Base-by-base conservation (phyloP, 2,888 invertebrate genomes). In the Drosophila quinaria region DNA sequence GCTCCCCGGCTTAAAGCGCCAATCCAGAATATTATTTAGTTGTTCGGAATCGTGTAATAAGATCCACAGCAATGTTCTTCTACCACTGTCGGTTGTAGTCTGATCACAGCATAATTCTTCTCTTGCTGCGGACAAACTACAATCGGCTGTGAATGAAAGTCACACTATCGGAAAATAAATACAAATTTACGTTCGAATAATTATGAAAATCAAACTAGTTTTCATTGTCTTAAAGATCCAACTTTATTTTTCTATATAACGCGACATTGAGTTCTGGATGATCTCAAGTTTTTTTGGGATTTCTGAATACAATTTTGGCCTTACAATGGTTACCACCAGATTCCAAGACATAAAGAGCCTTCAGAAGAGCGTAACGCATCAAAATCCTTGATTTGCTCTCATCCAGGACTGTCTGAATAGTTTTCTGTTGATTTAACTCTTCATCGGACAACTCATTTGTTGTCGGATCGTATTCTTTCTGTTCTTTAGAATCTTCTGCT, bases 301-400 rank as follows among this genome's bases (percentile, higher is more conserved):
- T 11, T 15, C 41, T 44, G 33, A 80, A 39, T 9, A 44, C 52
- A 22, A 83, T 55, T 15, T 64, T 42, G 25, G 77, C 64, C 0
- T 35, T 58, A 31, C 37, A 61, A 1, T 37, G 44, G 1, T 47
- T 46, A 10, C n/a, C 41, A 6, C 46, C 78, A 1, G 59, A 15
- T 8, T 81, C 54, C 29, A 81, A n/a, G 4, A 61, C 31, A 1
- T 25, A 1, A 0, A 81, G 49, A 0, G 85, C 82, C 8, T 59
- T 62, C 9, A 64, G n/a, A 0, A 84, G 63, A 4, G 79, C 85
- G 11, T 65, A 60, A 0, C 68, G 66, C 64, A 81, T 70, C 0
- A 84, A 15, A 0, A 49, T 5, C 1, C 50, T 63, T 3, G 81
- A 71, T 0, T 75, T 60, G 1, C 35, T 15, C 11, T 74, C 67